Evolutionary conservation across 2,888 invertebrate species (phyloP), one percentile per base, ranked within the genome.

Genomic region (Lysandra bellargus): DNA sequence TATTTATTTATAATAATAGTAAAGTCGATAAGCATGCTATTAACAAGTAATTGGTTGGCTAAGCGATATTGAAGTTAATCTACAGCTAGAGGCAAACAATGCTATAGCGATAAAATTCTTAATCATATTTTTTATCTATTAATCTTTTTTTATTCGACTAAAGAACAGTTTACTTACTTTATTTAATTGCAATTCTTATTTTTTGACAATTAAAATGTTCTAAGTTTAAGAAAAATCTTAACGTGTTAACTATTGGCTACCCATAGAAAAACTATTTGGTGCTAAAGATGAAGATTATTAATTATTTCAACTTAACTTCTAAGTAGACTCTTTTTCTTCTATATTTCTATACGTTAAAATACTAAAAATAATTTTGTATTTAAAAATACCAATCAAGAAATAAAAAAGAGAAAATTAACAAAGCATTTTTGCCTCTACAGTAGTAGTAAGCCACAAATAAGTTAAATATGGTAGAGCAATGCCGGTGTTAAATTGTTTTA

Each of bases 1-100:
- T 69, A 14, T 69, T 33, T 23, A 23, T 23, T 14, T 37, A 33
- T 14, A 5, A 69, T 69, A 69, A 33, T 14, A 69, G 5, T 69
- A 30, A 14, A 75, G 33, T 53, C 2, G 57, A 76, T 76, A 76
- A 76, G 75, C 76, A 76, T 57, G 76, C 76, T 53, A 76, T 75
- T 30, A 76, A 76, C 75, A 49, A 53, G 76, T 57, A 53, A 76
- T 75, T 23, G 23, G 64, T 69, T 53, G 0, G 75, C 75, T 3
- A 57, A 76, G 57, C 33, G 14, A 53, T 17, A 57, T 76, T 57
- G 33, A 76, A 30, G 14, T 76, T 57, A 49, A 76, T 76, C 76
- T 53, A 53, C 12, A 53, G 53, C 53, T 75, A 75, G 53, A 57
- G 30, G 76, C 57, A 76, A 57, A 57, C 44, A 53, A 76, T 76